Base-by-base conservation (phyloP, 2,113 vertebrate species). In the Tyto alba region DNA sequence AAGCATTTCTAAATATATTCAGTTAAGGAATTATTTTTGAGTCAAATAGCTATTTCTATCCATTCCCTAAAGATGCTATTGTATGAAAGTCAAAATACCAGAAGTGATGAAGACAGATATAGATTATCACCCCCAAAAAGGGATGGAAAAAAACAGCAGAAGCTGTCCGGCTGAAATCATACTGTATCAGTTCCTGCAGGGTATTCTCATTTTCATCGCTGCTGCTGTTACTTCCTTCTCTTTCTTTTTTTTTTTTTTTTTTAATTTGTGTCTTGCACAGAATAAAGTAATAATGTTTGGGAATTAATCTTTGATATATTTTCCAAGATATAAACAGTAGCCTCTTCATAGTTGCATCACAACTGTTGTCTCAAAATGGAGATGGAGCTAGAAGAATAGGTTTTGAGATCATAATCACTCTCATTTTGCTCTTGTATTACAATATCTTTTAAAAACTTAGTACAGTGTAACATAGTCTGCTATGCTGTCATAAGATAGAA, bases 11-110 rank as follows among this genome's bases (percentile, higher is more conserved):
- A 88, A 95, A 91, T 92, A 71, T 86, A 91, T 92, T 90, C 88
- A 53, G 69, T 86, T 72, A 89, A 88, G 64, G 53, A 92, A 86
- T 93, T 96, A 68, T 81, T 89, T 91, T 86, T 93, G 26, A 95
- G 62, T 88, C 77, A 92, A 89, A 95, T 90, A 89, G n/a, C 50
- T 91, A 69, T 93, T 94, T 96, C 82, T 97, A 72, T 73, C n/a
- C 15, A 34, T 59, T 88, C 60, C 57, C 55, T 76, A 92, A 81
- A 95, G 88, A 83, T 69, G 63, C 48, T 85, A 11, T 81, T 92
- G 43, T 87, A 53, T 60, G 63, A 87, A 53, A 97, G 62, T 68
- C 43, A 94, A 95, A 94, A 95, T 74, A 68, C 26, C 62, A 90
- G n/a, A 94, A 93, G 56, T 45, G 48, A 66, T 83, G 75, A 73